Conservation (phyloP, 2,888 invertebrate genomes). For the Dolichomitus sp. region DNA sequence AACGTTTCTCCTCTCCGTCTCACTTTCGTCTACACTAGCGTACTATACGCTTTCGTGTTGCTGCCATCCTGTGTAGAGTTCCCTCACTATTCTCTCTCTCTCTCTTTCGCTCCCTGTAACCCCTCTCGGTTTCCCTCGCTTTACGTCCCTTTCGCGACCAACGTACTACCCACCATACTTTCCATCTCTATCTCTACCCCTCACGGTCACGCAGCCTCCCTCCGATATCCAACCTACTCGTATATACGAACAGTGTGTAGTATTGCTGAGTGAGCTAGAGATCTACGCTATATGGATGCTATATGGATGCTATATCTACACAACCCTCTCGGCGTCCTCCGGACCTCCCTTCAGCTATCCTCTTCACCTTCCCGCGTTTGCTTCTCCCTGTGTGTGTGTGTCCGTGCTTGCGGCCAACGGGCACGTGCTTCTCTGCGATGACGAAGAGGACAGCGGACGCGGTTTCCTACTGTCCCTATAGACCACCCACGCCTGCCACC, state of each 20-base stretch:
- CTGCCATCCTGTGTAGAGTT: constrained; percentile 45
- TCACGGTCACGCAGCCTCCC: constrained; percentile 59
- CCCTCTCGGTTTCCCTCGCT: constrained; percentile 49
- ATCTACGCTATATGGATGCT: constrained; percentile 43
- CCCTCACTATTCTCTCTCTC: constrained; percentile 48
- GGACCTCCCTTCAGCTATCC: constrained; percentile 75
- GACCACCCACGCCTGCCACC: constrained; percentile 46
- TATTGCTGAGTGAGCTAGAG: constrained; percentile 44
- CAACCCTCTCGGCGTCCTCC: constrained; percentile 29
- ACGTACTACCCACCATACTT: constrained; percentile 52
- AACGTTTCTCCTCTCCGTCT: constrained; percentile 34
- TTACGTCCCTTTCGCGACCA: constrained; percentile 46
- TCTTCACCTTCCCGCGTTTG: constrained; percentile 62
- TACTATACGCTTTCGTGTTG: constrained; percentile 38
- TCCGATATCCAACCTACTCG: constrained; percentile 59
- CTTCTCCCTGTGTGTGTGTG: constrained; percentile 28
- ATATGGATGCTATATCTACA: constrained; percentile 31
- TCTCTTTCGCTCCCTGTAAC: constrained; percentile 28
- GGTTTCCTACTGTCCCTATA: constrained; percentile 59
- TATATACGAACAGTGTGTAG: constrained; percentile 38
- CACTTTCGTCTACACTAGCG: constrained; percentile 45
- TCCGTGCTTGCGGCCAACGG: constrained; percentile 56
- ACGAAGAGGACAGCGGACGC: constrained; percentile 66
- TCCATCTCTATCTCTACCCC: constrained; percentile 60
- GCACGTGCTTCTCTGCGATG: constrained; percentile 64